Conservation (phyloP, 2,797 vertebrate species). For the Hippoglossus hippoglossus region DNA sequence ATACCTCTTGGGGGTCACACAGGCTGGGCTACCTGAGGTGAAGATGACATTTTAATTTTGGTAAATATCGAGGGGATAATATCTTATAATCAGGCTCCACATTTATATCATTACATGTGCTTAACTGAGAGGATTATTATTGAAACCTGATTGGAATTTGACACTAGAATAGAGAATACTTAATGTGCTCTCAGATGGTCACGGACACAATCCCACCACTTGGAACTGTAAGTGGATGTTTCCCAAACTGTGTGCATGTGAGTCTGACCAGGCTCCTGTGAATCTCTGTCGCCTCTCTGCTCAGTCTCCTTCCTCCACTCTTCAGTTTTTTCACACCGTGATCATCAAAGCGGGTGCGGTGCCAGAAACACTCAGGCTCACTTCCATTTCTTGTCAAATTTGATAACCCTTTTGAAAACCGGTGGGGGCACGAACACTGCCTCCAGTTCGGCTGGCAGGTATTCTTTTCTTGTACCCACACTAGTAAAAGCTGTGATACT, state of each 20-base stretch:
- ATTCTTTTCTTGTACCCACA: slow-evolving; percentile 3
- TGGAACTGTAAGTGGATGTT: slow-evolving; percentile 23
- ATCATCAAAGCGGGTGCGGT: slow-evolving; percentile 35
- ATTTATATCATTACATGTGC: no score
- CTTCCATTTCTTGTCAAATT: slow-evolving; percentile 52
- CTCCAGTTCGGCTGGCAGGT: slow-evolving; percentile 18
- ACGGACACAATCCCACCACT: not conserved
- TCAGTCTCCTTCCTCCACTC: slow-evolving; percentile 24
- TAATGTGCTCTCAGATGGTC: slow-evolving; percentile 3
- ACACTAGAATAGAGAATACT: not conserved
- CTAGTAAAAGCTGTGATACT: slow-evolving; percentile 13
- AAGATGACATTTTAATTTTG: no score
- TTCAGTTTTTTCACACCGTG: slow-evolving; percentile 42
- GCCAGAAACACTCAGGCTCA: slow-evolving; percentile 46
- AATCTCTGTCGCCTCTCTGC: slow-evolving; percentile 21
- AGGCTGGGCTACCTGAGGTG: no score
- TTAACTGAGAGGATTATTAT: no score
- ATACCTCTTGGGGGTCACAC: no score
- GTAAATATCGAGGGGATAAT: no score
- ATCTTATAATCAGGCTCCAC: no score
- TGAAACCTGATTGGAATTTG: no score
- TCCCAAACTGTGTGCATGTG: slow-evolving; percentile 17
- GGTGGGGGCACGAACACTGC: slow-evolving; percentile 10
- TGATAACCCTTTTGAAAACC: slow-evolving; percentile 47
- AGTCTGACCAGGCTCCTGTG: slow-evolving; percentile 24